Percentiles rank a stretch among this genome's conserved stretches.
Evolutionary conservation across 2,797 vertebrate genomes (phyloP).

Genomic region (Myiotriccus ornatus): DNA sequence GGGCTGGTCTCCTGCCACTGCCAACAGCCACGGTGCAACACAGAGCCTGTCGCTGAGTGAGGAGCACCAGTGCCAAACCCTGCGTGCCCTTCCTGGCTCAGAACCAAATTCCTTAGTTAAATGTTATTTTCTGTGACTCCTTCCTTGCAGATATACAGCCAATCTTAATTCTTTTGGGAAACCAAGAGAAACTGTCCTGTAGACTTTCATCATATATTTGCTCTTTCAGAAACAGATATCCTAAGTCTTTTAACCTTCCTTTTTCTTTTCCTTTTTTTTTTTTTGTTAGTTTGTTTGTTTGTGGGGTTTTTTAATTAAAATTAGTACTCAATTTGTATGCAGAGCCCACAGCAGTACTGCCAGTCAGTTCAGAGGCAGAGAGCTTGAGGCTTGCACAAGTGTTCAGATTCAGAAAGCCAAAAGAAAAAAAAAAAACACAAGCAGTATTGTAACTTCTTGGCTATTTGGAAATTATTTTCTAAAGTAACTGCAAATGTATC

Average conservation of each 20-base stretch:
- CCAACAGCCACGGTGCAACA: not conserved
- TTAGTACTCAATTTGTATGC: not conserved
- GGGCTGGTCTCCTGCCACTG: not conserved
- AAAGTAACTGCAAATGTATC: not conserved
- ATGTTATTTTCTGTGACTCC: constrained; percentile 2
- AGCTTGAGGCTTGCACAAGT: not conserved
- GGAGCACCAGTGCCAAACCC: constrained; percentile 10
- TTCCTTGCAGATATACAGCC: not conserved
- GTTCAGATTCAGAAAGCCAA: not conserved
- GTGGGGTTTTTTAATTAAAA: not conserved
- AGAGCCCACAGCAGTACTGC: not conserved
- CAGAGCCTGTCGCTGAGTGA: not conserved
- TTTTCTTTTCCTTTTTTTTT: not conserved
- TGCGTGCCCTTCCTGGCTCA: not conserved
- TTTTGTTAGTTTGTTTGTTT: not conserved
- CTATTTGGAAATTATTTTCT: not conserved
- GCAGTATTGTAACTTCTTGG: not conserved
- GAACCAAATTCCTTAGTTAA: constrained; percentile 9
- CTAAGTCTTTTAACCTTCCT: not conserved
- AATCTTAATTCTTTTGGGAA: not conserved
- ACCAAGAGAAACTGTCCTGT: not conserved
- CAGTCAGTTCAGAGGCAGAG: not conserved
- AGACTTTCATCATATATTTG: not conserved
- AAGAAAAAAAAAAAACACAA: not conserved
- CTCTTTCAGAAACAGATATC: not conserved